Conservation (phyloP, 2,113 vertebrate genomes). For the Sphaerodactylus townsendi region DNA sequence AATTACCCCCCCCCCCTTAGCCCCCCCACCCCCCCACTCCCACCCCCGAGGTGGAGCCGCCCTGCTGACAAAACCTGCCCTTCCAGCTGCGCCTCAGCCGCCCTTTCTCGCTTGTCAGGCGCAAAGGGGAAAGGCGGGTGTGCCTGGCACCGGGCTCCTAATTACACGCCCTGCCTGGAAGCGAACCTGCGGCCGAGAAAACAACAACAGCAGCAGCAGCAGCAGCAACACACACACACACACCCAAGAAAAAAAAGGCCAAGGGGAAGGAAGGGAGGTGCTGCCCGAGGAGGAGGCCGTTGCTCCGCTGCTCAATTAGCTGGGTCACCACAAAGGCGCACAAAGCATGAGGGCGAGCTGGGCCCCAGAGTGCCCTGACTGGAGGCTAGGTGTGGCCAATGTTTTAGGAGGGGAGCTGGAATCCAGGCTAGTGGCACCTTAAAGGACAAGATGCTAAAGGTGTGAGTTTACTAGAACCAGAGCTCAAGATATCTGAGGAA, state of each 20-base stretch:
- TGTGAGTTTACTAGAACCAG: no score
- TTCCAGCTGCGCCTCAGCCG: constrained; percentile 50
- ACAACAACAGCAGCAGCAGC: constrained; percentile 55
- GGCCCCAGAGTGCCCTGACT: no score
- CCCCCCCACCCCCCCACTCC: background rate
- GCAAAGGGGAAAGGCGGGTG: constrained; percentile 47
- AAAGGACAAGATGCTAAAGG: no score
- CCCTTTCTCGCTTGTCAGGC: constrained; percentile 35
- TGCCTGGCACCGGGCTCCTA: constrained; percentile 54
- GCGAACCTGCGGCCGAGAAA: constrained; percentile 36
- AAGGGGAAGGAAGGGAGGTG: constrained; percentile 77
- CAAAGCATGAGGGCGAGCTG: background rate
- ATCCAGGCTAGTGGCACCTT: no score
- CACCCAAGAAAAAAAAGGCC: constrained; percentile 30
- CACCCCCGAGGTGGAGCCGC: constrained; percentile 40
- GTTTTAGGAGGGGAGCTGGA: no score
- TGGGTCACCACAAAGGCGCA: constrained; percentile 44
- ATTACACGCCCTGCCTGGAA: constrained; percentile 26
- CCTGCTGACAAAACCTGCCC: constrained; percentile 54
- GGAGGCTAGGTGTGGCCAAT: no score
- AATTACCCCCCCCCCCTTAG: constrained; percentile 59
- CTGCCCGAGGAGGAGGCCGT: constrained; percentile 27
- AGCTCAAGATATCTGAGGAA: no score
- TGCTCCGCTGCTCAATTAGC: constrained; percentile 30
- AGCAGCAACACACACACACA: background rate